phyloP scores from a whole-genome alignment of 2,797 vertebrate species.

The Acrossocheilus wenchowensis region DNA sequence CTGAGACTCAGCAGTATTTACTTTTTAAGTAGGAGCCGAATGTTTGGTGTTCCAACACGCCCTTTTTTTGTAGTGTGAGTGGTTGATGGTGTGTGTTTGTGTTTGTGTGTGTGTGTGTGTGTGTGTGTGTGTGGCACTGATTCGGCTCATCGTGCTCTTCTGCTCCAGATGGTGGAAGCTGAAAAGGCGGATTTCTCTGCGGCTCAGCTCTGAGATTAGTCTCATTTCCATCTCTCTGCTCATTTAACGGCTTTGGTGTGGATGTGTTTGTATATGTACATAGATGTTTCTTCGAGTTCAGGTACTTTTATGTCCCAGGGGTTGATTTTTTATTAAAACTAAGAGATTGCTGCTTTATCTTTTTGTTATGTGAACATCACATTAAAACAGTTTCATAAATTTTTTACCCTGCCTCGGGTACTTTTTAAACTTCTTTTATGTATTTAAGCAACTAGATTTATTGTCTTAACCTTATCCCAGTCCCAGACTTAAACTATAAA shows the following conservation, averaged over 20 bases:
- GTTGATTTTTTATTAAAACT: slow-evolving; percentile 4
- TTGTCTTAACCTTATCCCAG: not conserved
- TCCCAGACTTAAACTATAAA: not conserved
- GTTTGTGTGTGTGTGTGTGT: slow-evolving; percentile 45
- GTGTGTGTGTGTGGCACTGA: slow-evolving; percentile 31
- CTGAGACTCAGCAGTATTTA: slow-evolving; percentile 49
- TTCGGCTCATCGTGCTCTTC: slow-evolving; percentile 7
- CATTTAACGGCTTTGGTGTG: slow-evolving; percentile 36
- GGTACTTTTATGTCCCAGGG: not conserved
- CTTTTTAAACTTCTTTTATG: not conserved
- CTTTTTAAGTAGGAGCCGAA: slow-evolving; percentile 31
- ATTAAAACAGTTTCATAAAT: not conserved
- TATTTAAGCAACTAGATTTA: not conserved
- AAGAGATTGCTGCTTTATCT: not conserved
- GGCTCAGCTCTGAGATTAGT: slow-evolving; percentile 49
- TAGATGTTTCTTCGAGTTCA: not conserved
- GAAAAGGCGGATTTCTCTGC: slow-evolving; percentile 48
- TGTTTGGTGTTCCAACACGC: slow-evolving; percentile 36
- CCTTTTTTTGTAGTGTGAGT: slow-evolving; percentile 30
- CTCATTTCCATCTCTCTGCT: slow-evolving; percentile 52
- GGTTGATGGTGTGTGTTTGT: slow-evolving; percentile 27
- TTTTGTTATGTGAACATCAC: not conserved
- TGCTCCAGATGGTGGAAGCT: slow-evolving; percentile 39
- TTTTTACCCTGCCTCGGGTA: not conserved
- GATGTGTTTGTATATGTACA: not conserved